Base-by-base conservation (phyloP, 2,113 vertebrate genomes). In the Centropus bengalensis region DNA sequence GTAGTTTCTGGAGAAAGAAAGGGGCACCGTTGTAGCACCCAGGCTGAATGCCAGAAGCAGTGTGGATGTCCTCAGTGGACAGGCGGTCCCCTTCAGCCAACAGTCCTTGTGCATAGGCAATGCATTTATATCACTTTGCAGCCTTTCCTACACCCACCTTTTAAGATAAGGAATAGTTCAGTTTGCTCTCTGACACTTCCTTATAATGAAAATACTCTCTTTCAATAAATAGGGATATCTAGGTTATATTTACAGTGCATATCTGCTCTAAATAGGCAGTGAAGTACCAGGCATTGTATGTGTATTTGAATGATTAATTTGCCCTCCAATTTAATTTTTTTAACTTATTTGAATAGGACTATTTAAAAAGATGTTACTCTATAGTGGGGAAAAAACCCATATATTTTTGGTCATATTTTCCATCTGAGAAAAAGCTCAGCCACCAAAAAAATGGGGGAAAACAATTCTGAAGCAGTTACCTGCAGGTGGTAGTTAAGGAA, bases 391-490 rank as follows among this genome's bases (percentile, higher is more conserved):
- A 40, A 45, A 1, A 15, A 22, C 14, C n/a, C 36, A 36, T 9
- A 36, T 36, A 23, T 8, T 10, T 69, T 60, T 74, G 22, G 28
- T 91, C 51, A 11, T 38, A 47, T 83, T 74, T 86, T 81, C 56
- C 69, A 36, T 16, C n/a, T 44, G 33, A 17, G 33, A 24, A 58
- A 33, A 67, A 70, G 13, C 36, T 62, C 42, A 36, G 30, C 16
- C 21, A 20, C 21, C 2, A 4, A 18, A 44, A 36, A 62, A 36
- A 49, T 0, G 3, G 21, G 32, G 9, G 54, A 33, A 30, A 36
- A 3, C 2, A 1, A 5, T 0, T 24, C 5, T 24, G 81, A 62
- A 80, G 38, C 0, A 0, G 32, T 11, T 4, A 9, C 20, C 55
- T 73, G 77, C 4, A 14, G 13, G 44, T n/a, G 11, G 47, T 20